Percentiles rank a stretch among this genome's conserved stretches.
Conservation (phyloP, 2,888 invertebrate species). For the Helleia helle region DNA sequence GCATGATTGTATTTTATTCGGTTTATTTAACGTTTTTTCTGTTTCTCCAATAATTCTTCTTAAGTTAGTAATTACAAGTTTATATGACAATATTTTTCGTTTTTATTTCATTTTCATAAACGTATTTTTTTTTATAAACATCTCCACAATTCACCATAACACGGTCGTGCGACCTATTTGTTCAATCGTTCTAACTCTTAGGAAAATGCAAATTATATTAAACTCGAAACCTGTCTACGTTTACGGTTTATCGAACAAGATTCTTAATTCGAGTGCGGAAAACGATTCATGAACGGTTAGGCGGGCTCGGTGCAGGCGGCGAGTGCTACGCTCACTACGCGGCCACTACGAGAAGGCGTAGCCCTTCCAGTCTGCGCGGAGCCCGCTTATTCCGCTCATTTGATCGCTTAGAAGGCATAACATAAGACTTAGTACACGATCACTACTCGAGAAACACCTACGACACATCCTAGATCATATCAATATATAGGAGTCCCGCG, state of each 20-base stretch:
- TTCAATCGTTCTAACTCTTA: conserved; percentile 71
- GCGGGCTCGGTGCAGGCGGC: conserved; percentile 17
- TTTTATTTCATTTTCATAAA: conserved; percentile 72
- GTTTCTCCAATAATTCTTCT: conserved; percentile 72
- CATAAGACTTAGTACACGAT: conserved; percentile 69
- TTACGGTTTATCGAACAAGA: conserved; percentile 66
- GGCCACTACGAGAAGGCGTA: conserved; percentile 23
- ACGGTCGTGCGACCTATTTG: conserved; percentile 71
- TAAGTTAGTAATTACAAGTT: conserved; percentile 73
- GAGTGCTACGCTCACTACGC: conserved; percentile 24
- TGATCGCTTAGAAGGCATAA: conserved; percentile 60
- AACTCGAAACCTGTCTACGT: conserved; percentile 69
- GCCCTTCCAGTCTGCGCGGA: conserved; percentile 21
- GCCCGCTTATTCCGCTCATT: conserved; percentile 17
- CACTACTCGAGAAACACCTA: conserved; percentile 72
- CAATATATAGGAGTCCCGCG: conserved; percentile 60
- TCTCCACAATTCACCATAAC: conserved; percentile 71
- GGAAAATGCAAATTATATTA: conserved; percentile 72
- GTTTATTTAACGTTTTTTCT: conserved; percentile 74
- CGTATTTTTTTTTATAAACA: conserved; percentile 71
- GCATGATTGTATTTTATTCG: conserved; percentile 63
- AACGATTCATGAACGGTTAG: conserved; percentile 43
- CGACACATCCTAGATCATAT: conserved; percentile 73
- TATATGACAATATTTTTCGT: conserved; percentile 72
- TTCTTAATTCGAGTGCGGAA: conserved; percentile 63